Base-by-base conservation (phyloP, 2,888 invertebrate species). In the Pristionchus maxplancki region DNA sequence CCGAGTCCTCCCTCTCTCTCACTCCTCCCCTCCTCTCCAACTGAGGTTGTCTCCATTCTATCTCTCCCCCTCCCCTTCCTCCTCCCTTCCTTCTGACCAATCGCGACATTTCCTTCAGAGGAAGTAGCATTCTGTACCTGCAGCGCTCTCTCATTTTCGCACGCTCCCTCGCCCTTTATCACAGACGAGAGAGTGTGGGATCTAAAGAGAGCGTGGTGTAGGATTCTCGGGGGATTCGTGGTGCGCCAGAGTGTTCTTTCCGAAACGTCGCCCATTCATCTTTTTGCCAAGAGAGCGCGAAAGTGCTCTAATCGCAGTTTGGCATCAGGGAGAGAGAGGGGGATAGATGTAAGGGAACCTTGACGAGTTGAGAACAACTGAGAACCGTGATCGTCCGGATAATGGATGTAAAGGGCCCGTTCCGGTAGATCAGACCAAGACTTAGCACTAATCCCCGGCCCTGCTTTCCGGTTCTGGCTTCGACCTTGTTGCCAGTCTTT, bases 401-500 rank as follows among this genome's bases (percentile, higher is more conserved):
- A 71, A 13, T 71, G 71, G 34, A 37, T 15, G 64, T 64, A 44
- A 74, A 44, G 6, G 74, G 20, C 4, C 11, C 48, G 78, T 78
- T 78, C 78, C 78, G 44, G 78, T 78, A 78, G 78, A 78, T 78
- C 78, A 78, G 78, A n/a, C 78, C 78, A 48, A 78, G 71, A 71
- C 24, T 78, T 78, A 78, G 78, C 78, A 24, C 24, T 40, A 48
- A 78, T 6, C 62, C 53, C 53, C 31, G 24, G 5, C 83, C 37
- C 24, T 15, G 24, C 24, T 28, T 78, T 48, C 78, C 78, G 78
- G 78, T 78, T 78, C 24, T 37, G 20, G 13, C 71, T 13, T 9
- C 8, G 78, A 44, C 78, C 78, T 78, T 78, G 78, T 78, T 78
- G 48, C 78, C 78, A 71, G 37, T 71, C 28, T 71, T 44, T 78